Percentiles rank a stretch among this genome's conserved stretches.
phyloP scores from a whole-genome alignment of 2,888 invertebrate species.

The Halocaridina rubra region DNA sequence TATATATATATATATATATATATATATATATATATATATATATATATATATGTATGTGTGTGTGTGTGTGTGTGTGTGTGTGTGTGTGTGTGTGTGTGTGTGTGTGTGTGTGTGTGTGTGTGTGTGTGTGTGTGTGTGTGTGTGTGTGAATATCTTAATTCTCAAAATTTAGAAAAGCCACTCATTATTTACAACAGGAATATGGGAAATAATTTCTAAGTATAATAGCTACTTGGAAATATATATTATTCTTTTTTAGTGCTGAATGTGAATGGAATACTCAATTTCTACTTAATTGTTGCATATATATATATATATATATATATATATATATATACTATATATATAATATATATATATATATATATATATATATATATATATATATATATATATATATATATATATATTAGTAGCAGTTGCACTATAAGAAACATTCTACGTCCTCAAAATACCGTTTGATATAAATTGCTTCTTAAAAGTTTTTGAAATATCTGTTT shows the following conservation, averaged over 20 bases:
- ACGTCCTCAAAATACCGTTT: too few species aligned
- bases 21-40: not conserved
- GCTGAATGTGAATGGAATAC: too few species aligned
- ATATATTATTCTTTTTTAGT: too few species aligned
- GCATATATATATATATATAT: not conserved
- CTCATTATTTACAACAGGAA: too few species aligned
- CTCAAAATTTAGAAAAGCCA: too few species aligned
- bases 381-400: not conserved
- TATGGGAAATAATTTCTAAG: too few species aligned
- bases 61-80: not conserved
- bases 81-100: not conserved
- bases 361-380: not conserved
- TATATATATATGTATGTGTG: not conserved
- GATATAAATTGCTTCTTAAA: too few species aligned
- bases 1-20: slow-evolving; percentile 11
- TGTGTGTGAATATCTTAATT: too few species aligned
- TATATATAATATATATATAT: not conserved
- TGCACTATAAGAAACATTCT: too few species aligned
- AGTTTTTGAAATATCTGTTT: too few species aligned
- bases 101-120: slow-evolving; percentile 5
- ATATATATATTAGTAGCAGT: not conserved
- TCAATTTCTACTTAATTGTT: too few species aligned
- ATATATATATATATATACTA: slow-evolving; percentile 12
- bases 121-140: not conserved
- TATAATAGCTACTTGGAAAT: too few species aligned